A percentile compares a stretch with the other conserved stretches of the same genome.
Conservation (phyloP, 2,888 invertebrate genomes). For the Ormyrus nitidulus region DNA sequence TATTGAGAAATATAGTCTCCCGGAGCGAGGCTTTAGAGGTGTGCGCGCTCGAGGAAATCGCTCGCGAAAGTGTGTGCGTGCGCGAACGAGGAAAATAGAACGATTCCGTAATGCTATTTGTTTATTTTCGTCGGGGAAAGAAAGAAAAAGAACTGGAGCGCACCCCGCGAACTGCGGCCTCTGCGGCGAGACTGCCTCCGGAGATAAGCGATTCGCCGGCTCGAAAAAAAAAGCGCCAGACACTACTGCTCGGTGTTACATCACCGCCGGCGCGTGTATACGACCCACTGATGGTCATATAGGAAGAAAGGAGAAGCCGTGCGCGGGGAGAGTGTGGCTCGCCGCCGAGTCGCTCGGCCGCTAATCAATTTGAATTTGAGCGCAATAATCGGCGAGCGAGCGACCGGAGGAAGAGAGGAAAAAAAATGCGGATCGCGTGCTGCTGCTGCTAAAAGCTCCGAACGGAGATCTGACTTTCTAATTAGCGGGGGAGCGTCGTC, state of each 20-base stretch:
- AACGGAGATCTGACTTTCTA: constrained; percentile 39
- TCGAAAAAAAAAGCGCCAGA: neutral
- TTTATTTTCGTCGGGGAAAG: neutral
- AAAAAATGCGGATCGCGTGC: constrained; percentile 11
- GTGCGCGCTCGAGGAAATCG: neutral
- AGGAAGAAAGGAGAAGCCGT: neutral
- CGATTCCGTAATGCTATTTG: neutral
- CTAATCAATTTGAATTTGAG: constrained; percentile 39
- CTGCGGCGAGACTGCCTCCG: neutral
- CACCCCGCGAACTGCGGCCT: neutral
- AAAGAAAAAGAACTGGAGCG: neutral
- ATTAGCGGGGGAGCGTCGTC: constrained; percentile 5
- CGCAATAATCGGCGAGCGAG: too few species aligned
- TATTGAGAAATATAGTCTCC: neutral
- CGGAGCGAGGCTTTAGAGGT: neutral
- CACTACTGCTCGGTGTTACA: constrained; percentile 24
- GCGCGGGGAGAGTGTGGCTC: neutral
- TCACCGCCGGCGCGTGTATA: constrained; percentile 11
- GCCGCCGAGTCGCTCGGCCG: neutral
- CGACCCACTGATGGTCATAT: constrained; percentile 44
- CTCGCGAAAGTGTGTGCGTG: neutral
- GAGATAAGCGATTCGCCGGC: constrained; percentile 12
- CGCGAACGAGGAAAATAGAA: constrained; percentile 9
- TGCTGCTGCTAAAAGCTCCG: neutral
- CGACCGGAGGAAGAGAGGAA: neutral